phyloP scores from a whole-genome alignment of 2,797 vertebrate species.

The Pagetopsis macropterus region DNA sequence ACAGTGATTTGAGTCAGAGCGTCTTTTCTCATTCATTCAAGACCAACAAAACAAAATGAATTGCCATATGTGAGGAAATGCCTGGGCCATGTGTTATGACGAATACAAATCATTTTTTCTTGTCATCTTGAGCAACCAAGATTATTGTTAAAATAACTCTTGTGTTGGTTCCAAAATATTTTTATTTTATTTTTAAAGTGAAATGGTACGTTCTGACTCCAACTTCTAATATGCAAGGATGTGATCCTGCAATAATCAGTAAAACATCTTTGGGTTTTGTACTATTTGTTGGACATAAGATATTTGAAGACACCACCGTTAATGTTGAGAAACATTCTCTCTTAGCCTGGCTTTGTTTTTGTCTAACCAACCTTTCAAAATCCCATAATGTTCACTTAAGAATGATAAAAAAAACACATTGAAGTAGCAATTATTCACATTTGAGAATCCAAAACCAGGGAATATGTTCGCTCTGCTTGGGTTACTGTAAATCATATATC shows the following conservation, averaged over 20 bases:
- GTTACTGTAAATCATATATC: not conserved
- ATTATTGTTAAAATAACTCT: not conserved
- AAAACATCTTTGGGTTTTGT: not conserved
- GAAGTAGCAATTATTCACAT: not conserved
- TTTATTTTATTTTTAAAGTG: too few species aligned
- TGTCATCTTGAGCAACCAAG: not conserved
- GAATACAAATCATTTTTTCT: not conserved
- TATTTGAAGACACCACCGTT: too few species aligned
- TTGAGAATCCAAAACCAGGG: not conserved
- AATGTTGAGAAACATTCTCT: too few species aligned
- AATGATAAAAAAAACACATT: not conserved
- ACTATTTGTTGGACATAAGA: not conserved
- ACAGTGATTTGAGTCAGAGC: conserved; percentile 11
- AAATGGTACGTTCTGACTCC: not conserved
- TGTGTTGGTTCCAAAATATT: not conserved
- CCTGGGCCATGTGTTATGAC: not conserved
- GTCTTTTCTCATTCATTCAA: not conserved
- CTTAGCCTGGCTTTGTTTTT: not conserved
- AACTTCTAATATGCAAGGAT: not conserved
- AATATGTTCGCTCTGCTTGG: not conserved
- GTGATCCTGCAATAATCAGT: not conserved
- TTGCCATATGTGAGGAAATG: not conserved
- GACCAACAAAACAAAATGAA: not conserved
- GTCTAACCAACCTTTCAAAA: not conserved
- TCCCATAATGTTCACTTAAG: not conserved